Percentiles rank a stretch among this genome's conserved stretches.
These are phyloP conservation scores for Amitus sp. DNA, from an alignment of 2,888 invertebrate species.

Conservation along the genomic window DNA sequence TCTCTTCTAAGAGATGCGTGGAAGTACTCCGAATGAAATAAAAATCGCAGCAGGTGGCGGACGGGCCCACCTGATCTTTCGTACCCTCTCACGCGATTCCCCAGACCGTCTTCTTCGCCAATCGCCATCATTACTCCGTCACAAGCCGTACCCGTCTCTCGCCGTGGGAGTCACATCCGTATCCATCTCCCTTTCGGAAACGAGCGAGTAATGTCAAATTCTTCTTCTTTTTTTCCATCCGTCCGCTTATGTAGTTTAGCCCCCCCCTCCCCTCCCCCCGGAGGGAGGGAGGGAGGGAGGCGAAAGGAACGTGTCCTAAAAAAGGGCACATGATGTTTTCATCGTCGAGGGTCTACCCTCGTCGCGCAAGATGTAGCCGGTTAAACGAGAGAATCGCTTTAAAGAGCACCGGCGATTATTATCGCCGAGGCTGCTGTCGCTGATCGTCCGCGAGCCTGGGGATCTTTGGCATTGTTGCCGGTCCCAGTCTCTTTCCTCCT, in stretches of 20 bases:
- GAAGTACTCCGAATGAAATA: constrained; percentile 38
- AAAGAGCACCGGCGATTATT: constrained; percentile 40
- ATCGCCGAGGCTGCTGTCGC: constrained; percentile 32
- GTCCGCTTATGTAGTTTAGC: too few species aligned
- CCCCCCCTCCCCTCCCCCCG: too few species aligned
- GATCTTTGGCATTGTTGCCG: constrained; percentile 45
- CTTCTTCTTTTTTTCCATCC: constrained; percentile 17
- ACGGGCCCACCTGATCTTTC: constrained; percentile 34
- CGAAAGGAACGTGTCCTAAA: constrained; percentile 23
- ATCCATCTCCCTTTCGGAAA: too few species aligned
- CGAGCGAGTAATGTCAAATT: too few species aligned
- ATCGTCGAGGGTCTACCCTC: constrained; percentile 34
- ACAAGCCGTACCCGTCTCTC: too few species aligned
- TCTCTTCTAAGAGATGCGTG: constrained; percentile 28
- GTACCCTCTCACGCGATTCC: constrained; percentile 29
- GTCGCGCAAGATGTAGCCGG: constrained; percentile 14
- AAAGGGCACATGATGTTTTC: constrained; percentile 39
- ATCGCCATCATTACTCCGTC: too few species aligned
- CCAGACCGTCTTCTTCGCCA: too few species aligned
- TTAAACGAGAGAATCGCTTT: constrained; percentile 33
- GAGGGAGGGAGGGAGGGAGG: neutral
- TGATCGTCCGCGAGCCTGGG: constrained; percentile 36
- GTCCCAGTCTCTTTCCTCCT: too few species aligned
- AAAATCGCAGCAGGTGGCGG: constrained; percentile 39
- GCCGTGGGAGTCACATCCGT: too few species aligned